These are phyloP conservation scores for Phylloscopus trochiloides DNA, from an alignment of 2,113 vertebrate genomes.

Conservation along the genomic window DNA sequence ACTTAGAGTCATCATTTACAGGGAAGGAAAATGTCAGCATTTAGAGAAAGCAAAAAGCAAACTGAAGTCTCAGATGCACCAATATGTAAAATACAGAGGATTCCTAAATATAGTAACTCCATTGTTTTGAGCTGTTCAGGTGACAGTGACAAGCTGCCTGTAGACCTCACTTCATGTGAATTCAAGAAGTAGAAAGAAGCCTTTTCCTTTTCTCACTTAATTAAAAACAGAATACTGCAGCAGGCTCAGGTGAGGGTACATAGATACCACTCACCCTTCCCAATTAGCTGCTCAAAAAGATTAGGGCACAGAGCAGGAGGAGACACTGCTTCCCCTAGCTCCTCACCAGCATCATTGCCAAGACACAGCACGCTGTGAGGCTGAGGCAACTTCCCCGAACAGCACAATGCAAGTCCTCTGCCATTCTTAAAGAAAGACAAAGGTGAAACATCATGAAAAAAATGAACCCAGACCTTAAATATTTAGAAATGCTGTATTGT, in stretches of 20 bases:
- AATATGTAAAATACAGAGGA: not conserved
- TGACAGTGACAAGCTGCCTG: not conserved
- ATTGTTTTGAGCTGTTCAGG: not conserved
- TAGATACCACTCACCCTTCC: not conserved
- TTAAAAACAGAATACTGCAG: not conserved
- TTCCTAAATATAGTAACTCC: not conserved
- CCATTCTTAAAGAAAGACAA: not conserved
- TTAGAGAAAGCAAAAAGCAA: not conserved
- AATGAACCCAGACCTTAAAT: not conserved
- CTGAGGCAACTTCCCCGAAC: not conserved
- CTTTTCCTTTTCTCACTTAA: not conserved
- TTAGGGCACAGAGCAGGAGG: not conserved
- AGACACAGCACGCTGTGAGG: accelerated
- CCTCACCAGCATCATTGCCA: not conserved
- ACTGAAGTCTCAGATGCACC: not conserved
- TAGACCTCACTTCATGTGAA: not conserved
- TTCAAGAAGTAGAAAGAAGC: not conserved
- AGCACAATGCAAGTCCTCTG: not conserved
- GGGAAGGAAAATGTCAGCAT: not conserved
- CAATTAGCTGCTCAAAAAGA: not conserved
- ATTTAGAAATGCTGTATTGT: not conserved
- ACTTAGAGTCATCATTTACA: not conserved
- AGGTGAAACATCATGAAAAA: not conserved
- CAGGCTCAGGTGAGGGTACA: not conserved
- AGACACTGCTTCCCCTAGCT: not conserved